Evolutionary conservation across 2,888 invertebrate genomes (phyloP).

Genomic region (Apocheima hispidaria): DNA sequence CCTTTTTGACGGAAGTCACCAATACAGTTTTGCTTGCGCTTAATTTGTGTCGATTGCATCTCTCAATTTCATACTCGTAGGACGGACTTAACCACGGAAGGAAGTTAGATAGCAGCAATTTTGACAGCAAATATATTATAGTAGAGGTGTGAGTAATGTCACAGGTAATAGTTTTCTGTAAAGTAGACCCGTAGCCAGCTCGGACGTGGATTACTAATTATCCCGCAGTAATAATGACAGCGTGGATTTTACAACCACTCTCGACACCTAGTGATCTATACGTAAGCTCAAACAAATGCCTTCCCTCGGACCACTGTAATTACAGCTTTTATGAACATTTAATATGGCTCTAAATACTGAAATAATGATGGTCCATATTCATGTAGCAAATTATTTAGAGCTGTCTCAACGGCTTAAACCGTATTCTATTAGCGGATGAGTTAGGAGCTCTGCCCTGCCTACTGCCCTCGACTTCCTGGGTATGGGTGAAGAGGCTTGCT

Average conservation of each 20-base stretch:
- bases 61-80: too few species aligned
- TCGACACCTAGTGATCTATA: neutral
- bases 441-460: neutral
- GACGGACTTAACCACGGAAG: too few species aligned
- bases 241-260: neutral
- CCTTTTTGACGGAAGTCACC: too few species aligned
- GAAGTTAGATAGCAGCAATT: neutral
- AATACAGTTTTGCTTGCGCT: too few species aligned
- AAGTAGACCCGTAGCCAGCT: too few species aligned
- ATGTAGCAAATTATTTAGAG: neutral
- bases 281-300: neutral
- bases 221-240: neutral
- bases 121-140: constrained; percentile 3
- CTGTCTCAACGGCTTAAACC: neutral
- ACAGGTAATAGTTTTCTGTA: neutral
- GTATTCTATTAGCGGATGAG: neutral
- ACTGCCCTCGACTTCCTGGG: neutral
- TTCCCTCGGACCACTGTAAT: neutral
- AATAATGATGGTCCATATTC: neutral
- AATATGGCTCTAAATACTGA: constrained; percentile 1
- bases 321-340: neutral
- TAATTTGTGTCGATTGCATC: too few species aligned
- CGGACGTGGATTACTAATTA: neutral
- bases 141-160: neutral
- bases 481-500: too few species aligned